Percentiles rank a stretch among this genome's conserved stretches.
Conservation (phyloP, 2,888 invertebrate species). For the Ichneumon xanthorius region DNA sequence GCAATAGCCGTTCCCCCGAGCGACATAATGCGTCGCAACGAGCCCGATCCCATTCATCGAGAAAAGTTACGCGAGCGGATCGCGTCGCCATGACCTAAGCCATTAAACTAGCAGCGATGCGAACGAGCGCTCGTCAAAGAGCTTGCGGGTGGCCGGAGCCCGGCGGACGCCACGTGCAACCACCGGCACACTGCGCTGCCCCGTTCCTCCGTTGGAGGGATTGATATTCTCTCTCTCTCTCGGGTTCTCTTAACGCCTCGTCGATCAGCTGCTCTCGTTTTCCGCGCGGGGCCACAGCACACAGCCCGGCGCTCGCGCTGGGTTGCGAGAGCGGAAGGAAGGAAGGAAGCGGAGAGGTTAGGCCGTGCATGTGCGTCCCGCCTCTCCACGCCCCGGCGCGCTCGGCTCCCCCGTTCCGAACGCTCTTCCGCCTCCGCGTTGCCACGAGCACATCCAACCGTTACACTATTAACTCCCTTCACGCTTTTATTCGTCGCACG, state of each 20-base stretch:
- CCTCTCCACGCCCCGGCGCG: not conserved
- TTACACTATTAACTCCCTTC: not conserved
- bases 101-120: constrained; percentile 66
- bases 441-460: constrained; percentile 6
- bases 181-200: not conserved
- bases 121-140: constrained; percentile 64
- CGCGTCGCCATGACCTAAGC: constrained; percentile 68
- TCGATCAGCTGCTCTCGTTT: constrained; percentile 50
- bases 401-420: not conserved
- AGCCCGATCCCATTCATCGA: constrained; percentile 52
- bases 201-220: not conserved
- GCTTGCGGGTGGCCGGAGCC: constrained; percentile 61
- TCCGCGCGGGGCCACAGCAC: constrained; percentile 9
- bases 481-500: constrained; percentile 15
- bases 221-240: constrained; percentile 11
- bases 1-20: not conserved
- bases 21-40: not conserved
- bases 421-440: constrained; percentile 11
- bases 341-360: constrained; percentile 46
- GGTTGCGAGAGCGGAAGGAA: constrained; percentile 46
- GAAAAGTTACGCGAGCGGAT: constrained; percentile 49
- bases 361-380: constrained; percentile 5
- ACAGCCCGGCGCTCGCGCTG: not conserved
- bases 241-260: constrained; percentile 39
- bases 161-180: constrained; percentile 47